phyloP scores from a whole-genome alignment of 2,888 invertebrate genomes.

The Microchrysa polita region DNA sequence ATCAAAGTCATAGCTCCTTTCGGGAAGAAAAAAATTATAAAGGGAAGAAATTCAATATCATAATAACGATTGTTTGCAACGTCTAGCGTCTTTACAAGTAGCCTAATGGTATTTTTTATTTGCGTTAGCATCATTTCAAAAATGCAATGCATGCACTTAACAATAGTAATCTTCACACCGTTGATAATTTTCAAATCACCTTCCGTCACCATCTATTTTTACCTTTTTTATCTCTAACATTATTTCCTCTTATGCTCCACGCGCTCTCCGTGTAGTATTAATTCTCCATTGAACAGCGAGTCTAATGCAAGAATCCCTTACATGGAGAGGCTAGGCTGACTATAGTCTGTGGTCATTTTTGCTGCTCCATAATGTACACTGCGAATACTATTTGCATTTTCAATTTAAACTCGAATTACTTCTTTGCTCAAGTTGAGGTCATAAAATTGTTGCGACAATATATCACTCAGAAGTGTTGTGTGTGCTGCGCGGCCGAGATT shows the following conservation, averaged over 20 bases:
- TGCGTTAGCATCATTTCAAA: neutral
- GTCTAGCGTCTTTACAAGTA: constrained; percentile 16
- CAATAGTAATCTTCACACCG: neutral
- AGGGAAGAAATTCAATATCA: too few species aligned
- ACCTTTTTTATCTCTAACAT: too few species aligned
- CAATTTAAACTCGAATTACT: constrained; percentile 36
- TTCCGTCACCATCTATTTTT: too few species aligned
- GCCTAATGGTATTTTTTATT: neutral
- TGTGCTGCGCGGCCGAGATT: neutral
- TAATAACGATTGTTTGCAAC: too few species aligned
- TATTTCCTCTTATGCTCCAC: too few species aligned
- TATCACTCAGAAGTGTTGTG: constrained; percentile 34
- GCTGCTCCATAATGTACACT: neutral
- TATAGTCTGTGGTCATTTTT: neutral
- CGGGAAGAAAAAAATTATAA: too few species aligned
- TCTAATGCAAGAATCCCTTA: neutral
- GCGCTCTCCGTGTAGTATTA: too few species aligned
- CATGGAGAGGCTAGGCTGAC: neutral
- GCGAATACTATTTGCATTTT: constrained; percentile 30
- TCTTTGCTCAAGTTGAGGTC: constrained; percentile 31
- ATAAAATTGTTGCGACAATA: constrained; percentile 37
- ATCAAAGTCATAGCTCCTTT: too few species aligned
- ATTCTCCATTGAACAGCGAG: too few species aligned
- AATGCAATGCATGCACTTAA: constrained; percentile 12
- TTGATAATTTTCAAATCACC: too few species aligned